Percentiles rank a stretch among this genome's conserved stretches.
Conservation (phyloP, 2,888 invertebrate species). For the Xestobium rufovillosum region DNA sequence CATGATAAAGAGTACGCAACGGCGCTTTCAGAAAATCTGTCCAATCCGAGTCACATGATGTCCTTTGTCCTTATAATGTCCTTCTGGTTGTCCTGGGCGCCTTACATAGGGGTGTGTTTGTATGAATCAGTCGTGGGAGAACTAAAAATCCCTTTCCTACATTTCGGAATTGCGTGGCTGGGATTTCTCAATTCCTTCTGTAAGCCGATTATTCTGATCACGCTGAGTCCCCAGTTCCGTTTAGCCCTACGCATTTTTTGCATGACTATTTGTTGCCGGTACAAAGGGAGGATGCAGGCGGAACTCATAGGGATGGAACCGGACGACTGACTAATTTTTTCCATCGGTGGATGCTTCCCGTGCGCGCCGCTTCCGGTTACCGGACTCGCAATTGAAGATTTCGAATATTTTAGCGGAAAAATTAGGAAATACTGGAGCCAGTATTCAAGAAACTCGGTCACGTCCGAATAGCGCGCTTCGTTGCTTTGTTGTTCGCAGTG, state of each 20-base stretch:
- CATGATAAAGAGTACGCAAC: slow-evolving; percentile 91
- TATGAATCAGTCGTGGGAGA: slow-evolving; percentile 63
- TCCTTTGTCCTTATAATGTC: slow-evolving; percentile 85
- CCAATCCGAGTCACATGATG: slow-evolving; percentile 93
- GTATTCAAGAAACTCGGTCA: slow-evolving; percentile 31
- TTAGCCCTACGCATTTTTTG: slow-evolving; percentile 81
- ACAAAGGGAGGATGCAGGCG: slow-evolving; percentile 74
- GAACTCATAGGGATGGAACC: slow-evolving; percentile 81
- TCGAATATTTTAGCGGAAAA: slow-evolving; percentile 37
- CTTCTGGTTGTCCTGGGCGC: slow-evolving; percentile 92
- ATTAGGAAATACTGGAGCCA: slow-evolving; percentile 38
- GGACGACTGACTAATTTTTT: slow-evolving; percentile 60
- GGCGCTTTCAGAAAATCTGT: slow-evolving; percentile 81
- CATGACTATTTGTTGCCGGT: slow-evolving; percentile 80
- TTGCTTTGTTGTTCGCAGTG: too few species aligned
- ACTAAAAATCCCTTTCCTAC: slow-evolving; percentile 69
- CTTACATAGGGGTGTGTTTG: slow-evolving; percentile 75
- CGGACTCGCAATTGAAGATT: slow-evolving; percentile 39
- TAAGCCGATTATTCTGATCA: slow-evolving; percentile 86
- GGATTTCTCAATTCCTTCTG: slow-evolving; percentile 92
- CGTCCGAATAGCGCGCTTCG: too few species aligned
- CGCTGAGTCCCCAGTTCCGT: slow-evolving; percentile 88
- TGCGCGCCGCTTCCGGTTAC: slow-evolving; percentile 34
- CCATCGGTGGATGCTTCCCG: slow-evolving; percentile 30
- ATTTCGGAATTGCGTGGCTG: slow-evolving; percentile 91